A percentile compares a stretch with the other conserved stretches of the same genome.
phyloP scores from a whole-genome alignment of 2,113 vertebrate species.

The human region DNA sequence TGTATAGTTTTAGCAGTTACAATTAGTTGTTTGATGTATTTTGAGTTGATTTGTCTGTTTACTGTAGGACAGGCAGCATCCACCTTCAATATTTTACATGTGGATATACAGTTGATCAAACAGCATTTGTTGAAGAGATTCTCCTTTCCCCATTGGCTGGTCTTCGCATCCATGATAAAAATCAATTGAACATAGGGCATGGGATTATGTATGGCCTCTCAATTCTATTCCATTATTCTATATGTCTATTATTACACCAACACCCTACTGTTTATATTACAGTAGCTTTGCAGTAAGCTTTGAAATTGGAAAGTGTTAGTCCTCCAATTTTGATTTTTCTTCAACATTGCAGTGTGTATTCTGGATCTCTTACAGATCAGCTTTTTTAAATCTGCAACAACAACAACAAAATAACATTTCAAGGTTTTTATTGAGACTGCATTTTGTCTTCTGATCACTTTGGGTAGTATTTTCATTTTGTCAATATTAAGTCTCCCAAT shows the following conservation, averaged over 20 bases:
- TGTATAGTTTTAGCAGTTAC: background rate
- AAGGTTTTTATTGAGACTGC: background rate
- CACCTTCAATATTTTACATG: background rate
- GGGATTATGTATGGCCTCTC: background rate
- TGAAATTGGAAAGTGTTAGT: background rate
- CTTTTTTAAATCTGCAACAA: too few species aligned
- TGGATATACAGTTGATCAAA: background rate
- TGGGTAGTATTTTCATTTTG: background rate
- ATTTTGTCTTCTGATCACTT: background rate
- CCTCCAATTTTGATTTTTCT: background rate
- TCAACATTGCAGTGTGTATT: background rate
- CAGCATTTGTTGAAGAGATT: background rate
- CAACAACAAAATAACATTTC: too few species aligned
- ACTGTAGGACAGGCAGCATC: background rate
- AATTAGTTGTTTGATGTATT: background rate
- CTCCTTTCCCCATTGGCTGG: background rate
- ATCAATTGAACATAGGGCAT: background rate
- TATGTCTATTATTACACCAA: background rate
- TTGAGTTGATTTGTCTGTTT: background rate
- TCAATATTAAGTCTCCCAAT: background rate
- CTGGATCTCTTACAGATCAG: background rate
- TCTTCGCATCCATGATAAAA: background rate
- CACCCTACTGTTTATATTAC: background rate
- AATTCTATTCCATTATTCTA: background rate
- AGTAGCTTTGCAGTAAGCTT: background rate